A percentile compares a stretch with the other conserved stretches of the same genome.
Evolutionary conservation across 1,140 invertebrate species (phyloP).

Genomic region (Brachionus paranguensis): DNA sequence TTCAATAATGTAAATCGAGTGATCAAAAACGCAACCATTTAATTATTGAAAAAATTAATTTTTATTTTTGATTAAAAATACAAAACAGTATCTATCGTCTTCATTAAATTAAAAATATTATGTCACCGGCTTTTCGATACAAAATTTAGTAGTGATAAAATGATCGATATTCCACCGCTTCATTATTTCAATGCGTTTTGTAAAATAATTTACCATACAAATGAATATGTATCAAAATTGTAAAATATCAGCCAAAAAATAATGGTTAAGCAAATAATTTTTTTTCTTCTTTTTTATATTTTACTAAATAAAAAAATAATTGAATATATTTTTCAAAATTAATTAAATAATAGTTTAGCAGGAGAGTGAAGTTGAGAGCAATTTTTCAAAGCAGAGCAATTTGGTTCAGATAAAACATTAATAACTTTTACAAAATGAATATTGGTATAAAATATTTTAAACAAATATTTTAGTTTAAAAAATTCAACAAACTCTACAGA

Average conservation of each 20-base stretch:
- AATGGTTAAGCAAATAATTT: background rate
- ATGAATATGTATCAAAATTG: background rate
- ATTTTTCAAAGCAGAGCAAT: no score
- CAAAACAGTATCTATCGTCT: background rate
- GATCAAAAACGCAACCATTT: background rate
- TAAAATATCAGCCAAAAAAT: background rate
- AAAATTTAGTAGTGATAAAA: background rate
- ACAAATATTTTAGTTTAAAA: no score
- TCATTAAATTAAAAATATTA: background rate
- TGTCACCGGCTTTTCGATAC: background rate
- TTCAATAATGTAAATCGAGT: constrained; percentile 21
- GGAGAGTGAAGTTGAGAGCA: no score
- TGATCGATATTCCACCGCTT: background rate
- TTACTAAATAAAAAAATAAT: background rate
- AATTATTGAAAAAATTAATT: background rate
- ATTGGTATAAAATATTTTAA: no score
- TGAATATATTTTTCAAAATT: no score
- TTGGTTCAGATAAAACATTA: no score
- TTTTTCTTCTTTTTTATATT: background rate
- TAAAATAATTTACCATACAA: background rate
- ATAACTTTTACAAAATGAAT: no score
- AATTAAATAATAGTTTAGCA: no score
- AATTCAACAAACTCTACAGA: no score
- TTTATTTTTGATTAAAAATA: no score
- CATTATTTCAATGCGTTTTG: background rate